These are phyloP conservation scores for Luscinia luscinia DNA, from an alignment of 2,797 vertebrate genomes.

Conservation along the genomic window DNA sequence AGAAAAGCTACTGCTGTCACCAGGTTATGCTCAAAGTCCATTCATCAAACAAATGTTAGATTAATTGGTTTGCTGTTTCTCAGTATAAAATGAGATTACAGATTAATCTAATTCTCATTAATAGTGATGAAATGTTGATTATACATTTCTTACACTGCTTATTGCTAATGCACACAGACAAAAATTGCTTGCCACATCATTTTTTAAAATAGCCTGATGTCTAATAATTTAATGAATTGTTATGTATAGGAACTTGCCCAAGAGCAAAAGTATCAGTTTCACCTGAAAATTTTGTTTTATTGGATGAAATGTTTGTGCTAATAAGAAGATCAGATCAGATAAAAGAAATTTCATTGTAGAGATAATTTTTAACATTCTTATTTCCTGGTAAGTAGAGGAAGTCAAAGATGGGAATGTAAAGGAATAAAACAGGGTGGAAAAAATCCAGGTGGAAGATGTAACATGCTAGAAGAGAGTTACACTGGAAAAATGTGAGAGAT, in stretches of 20 bases:
- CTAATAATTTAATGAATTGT: not conserved
- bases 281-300: not conserved
- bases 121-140: slow-evolving; percentile 34
- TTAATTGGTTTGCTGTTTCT: slow-evolving; percentile 66
- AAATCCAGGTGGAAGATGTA: not conserved
- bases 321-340: not conserved
- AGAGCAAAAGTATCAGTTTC: not conserved
- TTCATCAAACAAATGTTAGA: slow-evolving; percentile 69
- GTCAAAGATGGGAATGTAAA: not conserved
- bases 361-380: not conserved
- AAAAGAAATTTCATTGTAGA: not conserved
- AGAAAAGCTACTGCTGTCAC: slow-evolving; percentile 53
- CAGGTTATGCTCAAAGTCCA: slow-evolving; percentile 38
- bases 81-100: slow-evolving; percentile 49
- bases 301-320: not conserved
- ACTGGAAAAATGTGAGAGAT: not conserved
- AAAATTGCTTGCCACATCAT: not conserved
- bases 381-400: not conserved
- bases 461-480: not conserved
- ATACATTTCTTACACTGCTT: not conserved
- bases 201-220: not conserved
- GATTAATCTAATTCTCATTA: slow-evolving; percentile 51
- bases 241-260: not conserved
- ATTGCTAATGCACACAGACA: not conserved
- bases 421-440: not conserved